Base-by-base conservation (phyloP, 2,888 invertebrate species). In the Leptinotarsa tumamoca region DNA sequence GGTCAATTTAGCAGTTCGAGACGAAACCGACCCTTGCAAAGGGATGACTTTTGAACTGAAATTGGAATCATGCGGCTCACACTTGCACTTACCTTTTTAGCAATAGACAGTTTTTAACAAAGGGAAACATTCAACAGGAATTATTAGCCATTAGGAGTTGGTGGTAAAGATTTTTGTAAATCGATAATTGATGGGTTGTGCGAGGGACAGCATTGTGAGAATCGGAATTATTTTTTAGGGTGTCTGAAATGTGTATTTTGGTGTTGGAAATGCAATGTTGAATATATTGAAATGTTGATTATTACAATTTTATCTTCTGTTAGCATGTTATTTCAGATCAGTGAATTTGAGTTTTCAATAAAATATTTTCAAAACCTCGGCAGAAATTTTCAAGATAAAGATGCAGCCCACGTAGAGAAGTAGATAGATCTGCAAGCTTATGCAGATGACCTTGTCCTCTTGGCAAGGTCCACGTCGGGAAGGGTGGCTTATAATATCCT, bases 1-100 rank as follows among this genome's bases (percentile, higher is more conserved):
- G 80, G 80, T 80, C 80, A 77, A 71, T 73, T 72, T 66, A 63
- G 27, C 67, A 56, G 63, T 43, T 68, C 23, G 67, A 73, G 56
- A 52, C 67, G 50, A 50, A 58, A 33, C 0, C 13, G 21, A 70
- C 58, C 70, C 71, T 63, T 63, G 18, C n/a, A n/a, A 15, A 43
- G 33, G 63, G 63, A 33, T 63, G 43, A 7, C 7, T 43, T n/a
- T 4, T 43, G 63, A 33, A 33, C 63, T 43, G 33, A 33, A 63
- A 63, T 63, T 43, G 58, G 43, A 63, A 33, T n/a, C 63, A 33
- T 17, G 33, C 43, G n/a, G 18, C n/a, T 63, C 43, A 63, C 43
- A 63, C 43, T 63, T 63, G 63, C 43, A 63, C 63, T 63, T 63
- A 43, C 33, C 63, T 63, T 63, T 63, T 63, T 43, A 63, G 63